Evolutionary conservation across 2,113 vertebrate genomes (phyloP), one percentile per base, ranked within the genome.

Genomic region (Mormyrus lacerda): DNA sequence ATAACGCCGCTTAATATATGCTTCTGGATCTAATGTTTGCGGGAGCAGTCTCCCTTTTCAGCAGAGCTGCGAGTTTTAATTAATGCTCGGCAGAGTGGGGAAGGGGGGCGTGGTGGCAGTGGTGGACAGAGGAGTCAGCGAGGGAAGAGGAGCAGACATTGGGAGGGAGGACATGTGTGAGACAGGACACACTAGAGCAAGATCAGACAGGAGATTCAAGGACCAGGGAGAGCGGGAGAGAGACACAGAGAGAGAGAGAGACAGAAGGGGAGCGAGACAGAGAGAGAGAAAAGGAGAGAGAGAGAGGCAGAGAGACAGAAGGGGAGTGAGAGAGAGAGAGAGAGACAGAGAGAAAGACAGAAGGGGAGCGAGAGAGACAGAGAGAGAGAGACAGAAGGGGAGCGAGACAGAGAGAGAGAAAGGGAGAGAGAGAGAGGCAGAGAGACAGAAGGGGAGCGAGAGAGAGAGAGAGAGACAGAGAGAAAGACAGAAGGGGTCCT

Each of bases 1-100:
- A 93, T 93, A 92, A 89, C 69, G 83, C 47, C 83, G 90, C 90
- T 93, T 92, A 94, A 93, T 93, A 93, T 89, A 90, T 79, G 88
- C 84, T 94, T 88, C 92, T 91, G 91, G 45, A 24, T 87, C 90
- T 82, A 90, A 90, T 92, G 88, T 93, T 93, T 93, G 92, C 44
- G 0, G 89, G 15, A 42, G 2, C 7, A 47, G 84, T 31, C 44
- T 82, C 61, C 39, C 53, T 17, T 61, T 90, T 53, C 27, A 61
- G 42, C 9, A 53, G 53, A 88, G 24, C 61, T 42, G 1, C 27
- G 10, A 44, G 24, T 88, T 87, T 90, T 83, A 88, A 88, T 88
- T 88, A 88, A 90, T 31, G 76, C 48, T 39, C 19, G n/a, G n/a
- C n/a, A 39, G 69, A 48, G 48, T 45, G 45, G 76, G 45, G 45